Percentiles rank a stretch among this genome's conserved stretches.
Conservation (phyloP, 2,797 vertebrate genomes). For the Acrossocheilus wenchowensis region DNA sequence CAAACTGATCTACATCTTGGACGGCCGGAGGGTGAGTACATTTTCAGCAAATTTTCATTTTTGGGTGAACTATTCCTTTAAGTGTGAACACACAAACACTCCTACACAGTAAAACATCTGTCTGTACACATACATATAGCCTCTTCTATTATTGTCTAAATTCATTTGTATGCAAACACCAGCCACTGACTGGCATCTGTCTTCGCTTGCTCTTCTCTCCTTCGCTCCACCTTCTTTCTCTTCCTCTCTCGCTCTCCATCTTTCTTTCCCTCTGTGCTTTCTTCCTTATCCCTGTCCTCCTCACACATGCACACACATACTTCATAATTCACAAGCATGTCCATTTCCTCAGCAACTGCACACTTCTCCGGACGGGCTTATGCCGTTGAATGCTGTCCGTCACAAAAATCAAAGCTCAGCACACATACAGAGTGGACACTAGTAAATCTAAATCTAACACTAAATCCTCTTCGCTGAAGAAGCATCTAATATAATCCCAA, state of each 20-base stretch:
- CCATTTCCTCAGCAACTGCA: slow-evolving; percentile 38
- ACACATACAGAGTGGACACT: slow-evolving; percentile 37
- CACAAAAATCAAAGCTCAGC: slow-evolving; percentile 36
- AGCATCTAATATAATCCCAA: slow-evolving; percentile 10
- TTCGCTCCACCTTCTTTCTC: not conserved
- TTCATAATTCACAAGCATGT: slow-evolving; percentile 49
- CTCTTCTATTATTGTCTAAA: slow-evolving; percentile 6
- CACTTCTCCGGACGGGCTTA: slow-evolving; percentile 11
- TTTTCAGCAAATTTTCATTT: not conserved
- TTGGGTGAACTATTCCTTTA: not conserved
- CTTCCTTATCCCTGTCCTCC: not conserved
- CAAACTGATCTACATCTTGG: not conserved
- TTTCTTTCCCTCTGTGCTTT: not conserved
- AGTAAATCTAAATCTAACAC: slow-evolving; percentile 37
- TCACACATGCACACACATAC: slow-evolving; percentile 19
- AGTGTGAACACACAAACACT: slow-evolving; percentile 15
- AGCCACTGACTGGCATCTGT: slow-evolving; percentile 16
- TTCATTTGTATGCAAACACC: slow-evolving; percentile 35
- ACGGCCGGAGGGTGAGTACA: not conserved
- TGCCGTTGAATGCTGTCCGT: slow-evolving; percentile 28
- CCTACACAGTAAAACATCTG: slow-evolving; percentile 7
- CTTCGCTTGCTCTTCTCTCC: slow-evolving; percentile 4
- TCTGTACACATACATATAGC: slow-evolving; percentile 4
- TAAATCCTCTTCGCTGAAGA: slow-evolving; percentile 16
- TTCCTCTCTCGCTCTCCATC: slow-evolving; percentile 2